A percentile compares a stretch with the other conserved stretches of the same genome.
Evolutionary conservation across 2,113 vertebrate genomes (phyloP).

Genomic region (Psammodynastes pulverulentus): DNA sequence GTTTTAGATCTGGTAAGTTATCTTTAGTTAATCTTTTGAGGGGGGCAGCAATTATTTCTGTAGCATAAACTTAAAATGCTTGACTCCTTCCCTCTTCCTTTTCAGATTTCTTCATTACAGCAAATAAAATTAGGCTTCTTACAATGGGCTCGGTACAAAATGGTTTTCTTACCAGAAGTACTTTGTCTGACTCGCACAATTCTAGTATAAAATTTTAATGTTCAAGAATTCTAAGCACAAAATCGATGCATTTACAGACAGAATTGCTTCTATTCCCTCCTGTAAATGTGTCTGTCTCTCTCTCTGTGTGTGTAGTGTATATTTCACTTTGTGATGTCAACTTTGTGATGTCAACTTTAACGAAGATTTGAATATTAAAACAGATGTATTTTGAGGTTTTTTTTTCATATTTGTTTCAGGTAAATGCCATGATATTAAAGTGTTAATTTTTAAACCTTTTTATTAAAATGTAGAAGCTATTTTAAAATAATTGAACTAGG

Average conservation of each 20-base stretch:
- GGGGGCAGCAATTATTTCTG: neutral
- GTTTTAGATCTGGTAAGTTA: neutral
- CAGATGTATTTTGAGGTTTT: conserved; percentile 55
- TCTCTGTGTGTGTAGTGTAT: conserved; percentile 21
- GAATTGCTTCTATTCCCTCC: conserved; percentile 21
- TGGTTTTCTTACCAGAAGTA: conserved; percentile 39
- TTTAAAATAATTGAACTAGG: conserved; percentile 53
- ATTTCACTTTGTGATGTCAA: conserved; percentile 52
- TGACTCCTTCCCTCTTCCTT: neutral
- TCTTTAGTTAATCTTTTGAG: neutral
- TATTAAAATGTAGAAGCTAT: conserved; percentile 44
- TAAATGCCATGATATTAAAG: conserved; percentile 64
- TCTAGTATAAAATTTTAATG: conserved; percentile 35
- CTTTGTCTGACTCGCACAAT: conserved; percentile 34
- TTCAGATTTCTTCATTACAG: neutral
- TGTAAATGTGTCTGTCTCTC: neutral
- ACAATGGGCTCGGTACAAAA: conserved; percentile 40
- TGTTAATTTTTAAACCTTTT: conserved; percentile 39
- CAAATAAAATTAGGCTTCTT: conserved; percentile 30
- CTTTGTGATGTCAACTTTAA: conserved; percentile 49
- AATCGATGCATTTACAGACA: conserved; percentile 31
- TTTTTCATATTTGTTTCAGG: conserved; percentile 55
- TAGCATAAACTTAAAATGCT: neutral
- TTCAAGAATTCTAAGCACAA: conserved; percentile 36
- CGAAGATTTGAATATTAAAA: conserved; percentile 50